Evolutionary conservation across 2,113 vertebrate genomes (phyloP), one percentile per base, ranked within the genome.

Genomic region (Actenoides hombroni): DNA sequence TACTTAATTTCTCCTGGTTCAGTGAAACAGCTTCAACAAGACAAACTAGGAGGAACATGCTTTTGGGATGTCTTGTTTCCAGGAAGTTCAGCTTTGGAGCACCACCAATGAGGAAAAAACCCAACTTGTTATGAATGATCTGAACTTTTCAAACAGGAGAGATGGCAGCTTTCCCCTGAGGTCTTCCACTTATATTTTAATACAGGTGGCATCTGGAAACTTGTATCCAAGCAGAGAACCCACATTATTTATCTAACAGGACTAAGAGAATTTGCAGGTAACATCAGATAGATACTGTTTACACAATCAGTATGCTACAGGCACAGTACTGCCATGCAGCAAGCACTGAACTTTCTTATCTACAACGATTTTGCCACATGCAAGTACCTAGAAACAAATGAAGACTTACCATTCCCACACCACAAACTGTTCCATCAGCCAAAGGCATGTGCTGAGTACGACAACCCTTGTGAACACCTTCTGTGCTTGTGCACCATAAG

Each of bases 391-490:
- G 37, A 88, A 88, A 71, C 6, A 83, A 40, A 23, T 35, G 37
- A 75, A 95, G 65, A 78, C 98, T 98, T 98, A 99, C 99, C 99
- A 99, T 99, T 95, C 98, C 98, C 94, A 98, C 96, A 48, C 99
- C 99, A 97, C 99, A 99, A 86, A 97, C 97, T 0, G 99, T 99
- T 83, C 99, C 99, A 64, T 99, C 99, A 64, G 99, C 99, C 85
- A 99, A 97, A 9, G 99, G 99, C 99, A 99, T 99, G 97, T 99
- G 99, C 71, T 99, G 99, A 10, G 99, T 99, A 33, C 99, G 99
- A 86, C 99, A 99, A 44, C 99, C 99, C 86, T 98, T 99, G 87
- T 99, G 98, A 92, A 98, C 98, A 21, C 99, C 99, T 95, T 99
- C 99, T 4, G 98, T 98, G 76, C 99, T 99, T 2, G 98, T 99